Percentiles rank a stretch among this genome's conserved stretches.
phyloP scores from a whole-genome alignment of 2,888 invertebrate species.

The Drosophila heteroneura region DNA sequence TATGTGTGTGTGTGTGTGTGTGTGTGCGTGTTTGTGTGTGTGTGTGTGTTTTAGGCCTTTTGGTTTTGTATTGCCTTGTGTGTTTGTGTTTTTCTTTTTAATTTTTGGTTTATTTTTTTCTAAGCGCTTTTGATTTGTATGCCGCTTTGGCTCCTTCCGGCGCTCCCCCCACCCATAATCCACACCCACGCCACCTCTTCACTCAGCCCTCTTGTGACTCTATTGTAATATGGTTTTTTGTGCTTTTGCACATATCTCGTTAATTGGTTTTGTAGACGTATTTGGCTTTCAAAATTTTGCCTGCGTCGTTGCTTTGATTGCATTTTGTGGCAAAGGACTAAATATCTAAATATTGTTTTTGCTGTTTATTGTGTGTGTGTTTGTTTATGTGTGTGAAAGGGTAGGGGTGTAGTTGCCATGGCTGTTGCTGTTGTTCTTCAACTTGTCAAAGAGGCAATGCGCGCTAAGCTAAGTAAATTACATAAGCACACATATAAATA shows the following conservation, averaged over 20 bases:
- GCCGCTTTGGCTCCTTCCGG: constrained; percentile 57
- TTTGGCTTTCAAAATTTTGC: constrained; percentile 52
- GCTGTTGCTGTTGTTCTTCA: constrained; percentile 70
- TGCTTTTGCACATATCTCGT: constrained; percentile 71
- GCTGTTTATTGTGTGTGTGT: constrained; percentile 12
- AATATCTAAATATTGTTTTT: constrained; percentile 20
- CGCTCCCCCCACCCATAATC: neutral
- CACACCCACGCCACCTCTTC: neutral
- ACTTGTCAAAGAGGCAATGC: constrained; percentile 69
- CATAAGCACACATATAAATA: constrained; percentile 60
- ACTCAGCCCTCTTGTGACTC: neutral
- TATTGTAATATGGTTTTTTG: constrained; percentile 28
- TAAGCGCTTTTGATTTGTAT: constrained; percentile 68
- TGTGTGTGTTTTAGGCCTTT: constrained; percentile 40
- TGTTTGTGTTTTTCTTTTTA: constrained; percentile 61
- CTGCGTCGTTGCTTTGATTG: constrained; percentile 62
- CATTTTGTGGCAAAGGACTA: constrained; percentile 68
- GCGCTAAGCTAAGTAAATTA: constrained; percentile 65
- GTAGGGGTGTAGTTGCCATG: constrained; percentile 58
- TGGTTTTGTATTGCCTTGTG: constrained; percentile 58
- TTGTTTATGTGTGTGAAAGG: neutral
- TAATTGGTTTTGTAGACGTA: constrained; percentile 70
- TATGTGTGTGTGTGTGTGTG: constrained; percentile 20
- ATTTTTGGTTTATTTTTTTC: constrained; percentile 67
- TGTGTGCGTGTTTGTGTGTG: constrained; percentile 31